Evolutionary conservation across 1,140 invertebrate genomes (phyloP).

Genomic region (Metaphire vulgaris): DNA sequence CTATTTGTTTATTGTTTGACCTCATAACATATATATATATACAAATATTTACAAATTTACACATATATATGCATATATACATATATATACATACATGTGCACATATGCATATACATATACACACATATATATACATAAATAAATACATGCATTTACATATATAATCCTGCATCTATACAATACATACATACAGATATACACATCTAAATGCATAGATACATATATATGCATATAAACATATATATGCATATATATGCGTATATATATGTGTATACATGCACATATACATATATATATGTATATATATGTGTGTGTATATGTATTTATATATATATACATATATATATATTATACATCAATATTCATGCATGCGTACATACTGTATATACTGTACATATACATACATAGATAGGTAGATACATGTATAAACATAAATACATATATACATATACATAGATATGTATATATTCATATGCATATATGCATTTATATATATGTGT

Average conservation of each 20-base stretch:
- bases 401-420: neutral
- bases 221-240: neutral
- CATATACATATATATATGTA: neutral
- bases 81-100: neutral
- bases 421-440: no score
- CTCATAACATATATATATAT: no score
- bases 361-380: neutral
- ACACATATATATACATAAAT: neutral
- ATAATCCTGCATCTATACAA: neutral
- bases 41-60: neutral
- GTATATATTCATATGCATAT: no score
- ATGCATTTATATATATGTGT: no score
- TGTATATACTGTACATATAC: no score
- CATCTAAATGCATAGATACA: neutral
- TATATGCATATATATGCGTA: neutral
- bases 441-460: no score
- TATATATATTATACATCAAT: neutral
- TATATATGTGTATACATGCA: neutral
- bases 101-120: neutral
- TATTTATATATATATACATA: neutral
- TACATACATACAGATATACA: neutral
- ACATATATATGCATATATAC: neutral
- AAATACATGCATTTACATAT: neutral
- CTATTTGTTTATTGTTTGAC: no score
- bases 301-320: neutral